Evolutionary conservation across 1,140 invertebrate species (phyloP).

Genomic region (Theocolax elegans): DNA sequence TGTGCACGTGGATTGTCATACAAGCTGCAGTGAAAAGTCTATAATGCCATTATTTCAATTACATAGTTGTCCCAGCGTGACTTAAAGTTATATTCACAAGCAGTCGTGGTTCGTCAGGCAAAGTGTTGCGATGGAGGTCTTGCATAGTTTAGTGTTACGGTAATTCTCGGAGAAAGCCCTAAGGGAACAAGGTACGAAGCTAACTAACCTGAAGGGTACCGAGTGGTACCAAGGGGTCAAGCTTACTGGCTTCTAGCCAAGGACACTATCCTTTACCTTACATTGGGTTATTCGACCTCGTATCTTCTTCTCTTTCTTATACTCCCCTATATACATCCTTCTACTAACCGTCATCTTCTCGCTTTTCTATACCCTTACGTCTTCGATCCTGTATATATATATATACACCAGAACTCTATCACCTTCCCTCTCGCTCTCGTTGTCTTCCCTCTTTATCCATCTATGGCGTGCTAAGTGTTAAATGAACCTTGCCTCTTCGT

Average conservation of each 20-base stretch:
- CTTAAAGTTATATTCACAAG: background rate
- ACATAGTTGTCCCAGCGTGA: background rate
- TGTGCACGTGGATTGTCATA: no score
- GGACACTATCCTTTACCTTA: background rate
- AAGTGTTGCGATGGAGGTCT: background rate
- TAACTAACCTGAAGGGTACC: conserved; percentile 4
- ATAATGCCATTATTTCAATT: background rate
- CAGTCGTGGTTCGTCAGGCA: conserved; percentile 34
- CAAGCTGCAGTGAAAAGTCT: no score
- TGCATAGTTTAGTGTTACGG: conserved; percentile 11
- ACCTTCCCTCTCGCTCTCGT: background rate
- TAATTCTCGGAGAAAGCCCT: conserved; percentile 23
- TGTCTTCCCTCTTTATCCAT: no score
- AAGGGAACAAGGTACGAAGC: background rate
- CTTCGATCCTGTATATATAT: no score
- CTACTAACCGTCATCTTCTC: background rate
- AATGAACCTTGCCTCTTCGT: background rate
- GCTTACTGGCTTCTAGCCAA: conserved; percentile 9
- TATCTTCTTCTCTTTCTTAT: background rate
- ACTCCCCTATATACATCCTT: background rate
- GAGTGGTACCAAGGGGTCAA: conserved; percentile 20
- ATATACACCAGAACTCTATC: no score
- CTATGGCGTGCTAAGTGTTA: background rate
- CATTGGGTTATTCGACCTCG: background rate
- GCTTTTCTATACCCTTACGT: background rate